Conservation (phyloP, 2,888 invertebrate species). For the Athalia circularis region DNA sequence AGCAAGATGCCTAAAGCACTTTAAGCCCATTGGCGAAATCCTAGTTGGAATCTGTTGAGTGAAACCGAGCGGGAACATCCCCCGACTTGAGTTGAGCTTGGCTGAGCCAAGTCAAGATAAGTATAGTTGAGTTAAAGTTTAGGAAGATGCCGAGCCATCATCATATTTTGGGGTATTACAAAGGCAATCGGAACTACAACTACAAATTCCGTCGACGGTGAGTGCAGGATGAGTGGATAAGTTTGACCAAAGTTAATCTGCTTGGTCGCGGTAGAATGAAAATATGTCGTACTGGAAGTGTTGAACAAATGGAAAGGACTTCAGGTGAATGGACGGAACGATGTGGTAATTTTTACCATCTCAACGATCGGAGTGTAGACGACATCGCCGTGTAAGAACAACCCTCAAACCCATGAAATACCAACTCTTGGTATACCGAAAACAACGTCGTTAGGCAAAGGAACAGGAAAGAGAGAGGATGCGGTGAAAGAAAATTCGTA, state of each 20-base stretch:
- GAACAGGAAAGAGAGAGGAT: neutral
- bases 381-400: neutral
- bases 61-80: slow-evolving; percentile 36
- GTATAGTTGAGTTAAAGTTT: slow-evolving; percentile 24
- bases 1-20: slow-evolving; percentile 33
- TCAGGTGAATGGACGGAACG: neutral
- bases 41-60: slow-evolving; percentile 42
- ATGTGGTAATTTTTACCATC: slow-evolving; percentile 13
- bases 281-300: neutral
- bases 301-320: neutral
- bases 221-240: neutral
- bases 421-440: slow-evolving; percentile 8
- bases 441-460: slow-evolving; percentile 35
- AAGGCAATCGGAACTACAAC: slow-evolving; percentile 23
- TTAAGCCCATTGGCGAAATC: slow-evolving; percentile 28
- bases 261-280: too few relatives aligned
- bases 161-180: neutral
- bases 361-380: neutral
- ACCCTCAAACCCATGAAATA: slow-evolving; percentile 15
- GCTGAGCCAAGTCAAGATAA: slow-evolving; percentile 10
- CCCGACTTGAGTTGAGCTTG: slow-evolving; percentile 22
- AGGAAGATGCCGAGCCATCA: slow-evolving; percentile 35
- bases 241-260: slow-evolving; percentile 5
- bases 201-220: slow-evolving; percentile 23
- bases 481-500: slow-evolving; percentile 4